Evolutionary conservation across 2,113 vertebrate species (phyloP), one percentile per base, ranked within the genome.

Genomic region (Butorides virescens): DNA sequence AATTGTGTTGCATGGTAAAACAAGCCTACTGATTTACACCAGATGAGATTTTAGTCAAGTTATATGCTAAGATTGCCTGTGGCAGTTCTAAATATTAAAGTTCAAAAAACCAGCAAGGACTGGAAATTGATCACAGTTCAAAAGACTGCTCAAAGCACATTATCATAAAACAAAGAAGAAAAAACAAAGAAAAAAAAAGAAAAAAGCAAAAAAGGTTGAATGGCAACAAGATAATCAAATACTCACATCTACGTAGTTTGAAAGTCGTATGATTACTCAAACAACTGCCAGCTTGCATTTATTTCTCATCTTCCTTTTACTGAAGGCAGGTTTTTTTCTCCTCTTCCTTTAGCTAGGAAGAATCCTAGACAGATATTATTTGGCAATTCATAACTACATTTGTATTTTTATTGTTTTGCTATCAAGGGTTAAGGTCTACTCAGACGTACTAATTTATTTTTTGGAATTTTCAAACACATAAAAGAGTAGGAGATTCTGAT

Each of bases 401-500:
- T 94, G 5, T 86, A 25, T 65, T 93, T 76, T 58, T 80, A 49
- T 85, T 79, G 18, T 61, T 87, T 94, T 92, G 34, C 72, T 95
- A 74, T 71, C 55, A 94, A 94, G 39, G 86, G 75, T 96, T 97
- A 97, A 97, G 50, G 63, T 88, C 81, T 83, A 86, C 62, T 76
- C 46, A 92, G 76, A 72, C 22, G 84, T 85, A 84, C 67, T 86
- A 20, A 86, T 95, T 97, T 92, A 6, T 80, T 80, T 95, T 96
- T 96, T 74, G 37, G 74, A 95, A 95, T 93, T 95, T 95, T 88
- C 81, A 88, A 92, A 93, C 88, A 84, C 88, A 91, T 90, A 73
- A 96, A 98, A 95, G 92, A 91, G 87, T 93, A 95, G 82, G 76
- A 96, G 91, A 95, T 89, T 96, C 88, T 94, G 95, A 97, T 98